Evolutionary conservation across 2,888 invertebrate genomes (phyloP), one percentile per base, ranked within the genome.

Genomic region (Tachystola acroxantha): DNA sequence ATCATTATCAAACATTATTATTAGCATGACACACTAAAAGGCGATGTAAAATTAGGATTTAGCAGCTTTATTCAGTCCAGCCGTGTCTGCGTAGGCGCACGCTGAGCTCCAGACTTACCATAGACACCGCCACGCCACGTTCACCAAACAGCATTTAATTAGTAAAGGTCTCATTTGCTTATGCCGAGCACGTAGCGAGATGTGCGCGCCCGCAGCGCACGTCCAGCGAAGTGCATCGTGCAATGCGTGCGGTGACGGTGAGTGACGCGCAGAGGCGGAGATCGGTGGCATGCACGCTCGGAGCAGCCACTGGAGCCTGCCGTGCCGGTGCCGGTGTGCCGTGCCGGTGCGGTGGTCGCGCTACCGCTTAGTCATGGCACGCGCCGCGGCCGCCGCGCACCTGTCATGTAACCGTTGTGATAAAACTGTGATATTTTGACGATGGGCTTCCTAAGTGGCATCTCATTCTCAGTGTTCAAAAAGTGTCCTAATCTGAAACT

Each of bases 381-480:
- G 62, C 50, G 57, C 51, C 58, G 67, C 69, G 51, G 45, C 57
- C 56, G 60, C 54, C 56, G 55, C 63, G 64, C 64, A 67, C 55
- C 57, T 51, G 57, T 44, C 34, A 32, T 33, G 39, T 29, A 38
- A 43, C 49, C 35, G 43, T 49, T 54, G 64, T 65, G 64, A 64
- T 63, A 62, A 66, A 63, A 53, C 59, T 66, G 76, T 71, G 67
- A 68, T 66, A 54, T 52, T 49, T 39, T 46, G 45, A 59, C 43
- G 36, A 82, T 82, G 81, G 81, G 81, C 11, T 80, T 82, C 36
- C 47, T 84, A 26, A 60, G 64, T 37, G 63, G 65, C 46, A 61
- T 80, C 28, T 71, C 84, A 13, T 78, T 81, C 40, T 76, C 84
- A 19, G 67, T 84, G 56, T 81, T 82, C 48, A 84, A 77, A 67